Base-by-base conservation (phyloP, 2,888 invertebrate species). In the Eulithis testata region DNA sequence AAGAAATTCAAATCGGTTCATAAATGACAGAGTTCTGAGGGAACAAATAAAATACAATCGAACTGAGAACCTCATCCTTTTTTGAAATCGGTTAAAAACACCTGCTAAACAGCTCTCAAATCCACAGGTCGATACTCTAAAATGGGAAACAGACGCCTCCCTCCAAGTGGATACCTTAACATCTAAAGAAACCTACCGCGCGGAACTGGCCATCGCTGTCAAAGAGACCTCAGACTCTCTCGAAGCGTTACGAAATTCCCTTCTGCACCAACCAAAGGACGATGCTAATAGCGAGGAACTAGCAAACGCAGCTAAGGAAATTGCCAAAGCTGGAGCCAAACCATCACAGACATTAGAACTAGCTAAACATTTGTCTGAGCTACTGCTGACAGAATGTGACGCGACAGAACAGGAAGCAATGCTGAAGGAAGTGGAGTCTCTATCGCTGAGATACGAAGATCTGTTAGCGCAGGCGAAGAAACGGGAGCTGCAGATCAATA, bases 111-210 rank as follows among this genome's bases (percentile, higher is more conserved):
- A 50, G 27, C n/a, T 51, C 11, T 36, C 5, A 52, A 52, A 8
- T 12, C 37, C 14, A 1, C 94, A 97, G 89, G 96, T 96, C 9
- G 95, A 97, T 70, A 96, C 97, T 0, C 88, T 96, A 7, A 95
- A 94, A 83, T 96, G 96, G 85, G 97, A 97, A 79, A 95, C 95
- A 12, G 97, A 97, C 77, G 95, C 95, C 0, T 95, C 96, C 0
- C 95, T 97, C 5, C 97, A 98, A 92, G 97, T 97, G 1, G 95
- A 97, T 80, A 98, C 97, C 0, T 86, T 97, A 49, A 97, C 97
- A 50, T 96, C 97, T 4, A 96, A 96, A 83, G 97, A 97, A 80
- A 97, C 97, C 0, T 98, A 97, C 80, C 89, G 95, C 61, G 95
- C 95, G 75, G 97, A 98, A 84, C 87, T 98, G 45, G 93, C 94